These are phyloP conservation scores for Macrotrachela quadricornifera DNA, from an alignment of 1,140 invertebrate species.

Conservation along the genomic window DNA sequence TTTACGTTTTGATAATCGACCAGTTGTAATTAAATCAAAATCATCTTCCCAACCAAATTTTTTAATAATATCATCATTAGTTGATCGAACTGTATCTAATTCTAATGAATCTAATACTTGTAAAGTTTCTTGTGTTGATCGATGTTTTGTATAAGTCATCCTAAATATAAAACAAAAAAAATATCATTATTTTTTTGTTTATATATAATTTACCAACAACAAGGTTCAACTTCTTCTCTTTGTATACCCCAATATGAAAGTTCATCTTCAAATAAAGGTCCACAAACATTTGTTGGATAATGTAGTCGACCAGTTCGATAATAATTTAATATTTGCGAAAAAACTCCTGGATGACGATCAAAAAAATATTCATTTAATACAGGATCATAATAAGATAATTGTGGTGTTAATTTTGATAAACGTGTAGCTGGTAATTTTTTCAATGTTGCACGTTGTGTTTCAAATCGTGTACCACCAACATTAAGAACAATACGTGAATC, in stretches of 20 bases:
- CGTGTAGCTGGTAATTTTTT: conserved; percentile 25
- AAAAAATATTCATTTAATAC: conserved; percentile 27
- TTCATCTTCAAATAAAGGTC: conserved; percentile 27
- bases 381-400: conserved; percentile 17
- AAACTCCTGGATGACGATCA: conserved; percentile 25
- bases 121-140: conserved; percentile 25
- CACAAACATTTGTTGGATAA: conserved; percentile 25
- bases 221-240: conserved; percentile 28
- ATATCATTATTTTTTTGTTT: too few species aligned
- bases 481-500: conserved; percentile 11
- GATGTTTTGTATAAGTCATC: conserved; percentile 15
- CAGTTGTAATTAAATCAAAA: conserved; percentile 14
- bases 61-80: background rate
- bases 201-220: conserved; percentile 17
- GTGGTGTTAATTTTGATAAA: conserved; percentile 20
- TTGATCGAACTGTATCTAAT: background rate
- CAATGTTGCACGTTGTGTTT: conserved; percentile 11
- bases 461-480: conserved; percentile 13
- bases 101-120: conserved; percentile 7
- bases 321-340: conserved; percentile 28
- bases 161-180: too few species aligned
- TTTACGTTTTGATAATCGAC: conserved; percentile 16
- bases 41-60: conserved; percentile 10
- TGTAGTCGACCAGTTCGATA: conserved; percentile 26
- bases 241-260: conserved; percentile 28